Percentiles rank a stretch among this genome's conserved stretches.
These are phyloP conservation scores for Sabatieria punctata DNA, from an alignment of 2,888 invertebrate species.

Conservation along the genomic window DNA sequence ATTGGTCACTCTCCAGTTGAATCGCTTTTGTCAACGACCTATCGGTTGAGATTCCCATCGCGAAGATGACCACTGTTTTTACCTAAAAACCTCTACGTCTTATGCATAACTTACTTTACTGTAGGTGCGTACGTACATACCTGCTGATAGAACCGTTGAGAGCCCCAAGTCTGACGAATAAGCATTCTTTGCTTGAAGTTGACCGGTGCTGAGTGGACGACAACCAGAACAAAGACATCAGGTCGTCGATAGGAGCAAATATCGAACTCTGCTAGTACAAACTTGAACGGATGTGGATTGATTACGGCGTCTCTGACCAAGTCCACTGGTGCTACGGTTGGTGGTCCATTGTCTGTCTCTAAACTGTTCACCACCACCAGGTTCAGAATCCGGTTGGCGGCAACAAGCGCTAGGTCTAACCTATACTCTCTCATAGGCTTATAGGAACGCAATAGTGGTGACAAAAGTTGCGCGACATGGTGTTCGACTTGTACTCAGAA, in stretches of 20 bases:
- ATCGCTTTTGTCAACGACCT: not conserved
- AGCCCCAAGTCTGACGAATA: conserved; percentile 10
- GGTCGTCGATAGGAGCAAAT: not conserved
- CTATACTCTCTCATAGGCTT: no score
- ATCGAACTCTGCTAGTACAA: not conserved
- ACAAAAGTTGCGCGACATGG: no score
- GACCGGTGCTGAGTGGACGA: conserved; percentile 8
- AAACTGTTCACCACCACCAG: no score
- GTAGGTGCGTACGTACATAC: not conserved
- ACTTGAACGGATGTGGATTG: conserved; percentile 8
- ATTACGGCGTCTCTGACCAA: not conserved
- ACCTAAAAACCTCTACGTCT: not conserved
- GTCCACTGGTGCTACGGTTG: no score
- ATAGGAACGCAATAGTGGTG: no score
- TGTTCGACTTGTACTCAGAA: no score
- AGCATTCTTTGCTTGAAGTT: conserved; percentile 6
- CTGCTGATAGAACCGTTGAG: conserved; percentile 2
- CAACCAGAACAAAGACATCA: conserved; percentile 4
- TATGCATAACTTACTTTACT: not conserved
- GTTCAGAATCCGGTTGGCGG: no score
- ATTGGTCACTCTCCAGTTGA: not conserved
- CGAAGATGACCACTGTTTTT: conserved; percentile 6
- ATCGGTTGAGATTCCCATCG: conserved; percentile 3
- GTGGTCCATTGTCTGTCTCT: no score
- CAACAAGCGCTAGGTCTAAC: no score